A percentile compares a stretch with the other conserved stretches of the same genome.
phyloP scores from a whole-genome alignment of 35 echinoderm and acorn worm species.

The Nesometra sesokonis region DNA sequence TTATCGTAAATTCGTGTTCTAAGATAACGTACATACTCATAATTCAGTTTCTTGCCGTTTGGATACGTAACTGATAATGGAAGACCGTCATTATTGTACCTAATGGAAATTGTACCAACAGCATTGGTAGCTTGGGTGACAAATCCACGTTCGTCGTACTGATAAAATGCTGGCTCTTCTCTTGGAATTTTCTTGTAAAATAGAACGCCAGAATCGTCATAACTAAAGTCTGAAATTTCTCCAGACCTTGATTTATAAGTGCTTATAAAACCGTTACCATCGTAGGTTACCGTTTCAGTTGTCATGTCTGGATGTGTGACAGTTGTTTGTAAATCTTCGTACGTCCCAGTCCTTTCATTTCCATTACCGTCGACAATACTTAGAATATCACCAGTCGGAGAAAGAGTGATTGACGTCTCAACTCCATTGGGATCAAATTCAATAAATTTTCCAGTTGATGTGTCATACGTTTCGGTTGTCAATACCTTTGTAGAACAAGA shows the following conservation, averaged over 20 bases:
- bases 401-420: background rate
- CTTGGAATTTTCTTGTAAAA: background rate
- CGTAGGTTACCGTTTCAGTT: conserved; percentile 11
- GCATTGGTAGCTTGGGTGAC: conserved; percentile 39
- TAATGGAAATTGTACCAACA: conserved; percentile 32
- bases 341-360: conserved; percentile 3
- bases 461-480: background rate
- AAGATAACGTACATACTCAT: conserved; percentile 33
- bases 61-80: conserved; percentile 38
- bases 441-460: background rate
- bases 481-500: background rate
- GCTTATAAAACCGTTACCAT: conserved; percentile 26
- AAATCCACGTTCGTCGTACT: conserved; percentile 47
- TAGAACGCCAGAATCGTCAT: conserved; percentile 2
- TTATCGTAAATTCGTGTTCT: conserved; percentile 23
- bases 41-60: conserved; percentile 14
- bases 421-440: conserved; percentile 15
- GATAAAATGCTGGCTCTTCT: conserved; percentile 12
- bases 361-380: conserved; percentile 28
- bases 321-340: conserved; percentile 4
- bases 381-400: background rate
- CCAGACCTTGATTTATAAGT: conserved; percentile 1
- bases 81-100: conserved; percentile 11
- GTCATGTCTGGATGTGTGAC: conserved; percentile 28
- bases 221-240: background rate